phyloP scores from a whole-genome alignment of 23 tunicate genomes.

The Styela clava region DNA sequence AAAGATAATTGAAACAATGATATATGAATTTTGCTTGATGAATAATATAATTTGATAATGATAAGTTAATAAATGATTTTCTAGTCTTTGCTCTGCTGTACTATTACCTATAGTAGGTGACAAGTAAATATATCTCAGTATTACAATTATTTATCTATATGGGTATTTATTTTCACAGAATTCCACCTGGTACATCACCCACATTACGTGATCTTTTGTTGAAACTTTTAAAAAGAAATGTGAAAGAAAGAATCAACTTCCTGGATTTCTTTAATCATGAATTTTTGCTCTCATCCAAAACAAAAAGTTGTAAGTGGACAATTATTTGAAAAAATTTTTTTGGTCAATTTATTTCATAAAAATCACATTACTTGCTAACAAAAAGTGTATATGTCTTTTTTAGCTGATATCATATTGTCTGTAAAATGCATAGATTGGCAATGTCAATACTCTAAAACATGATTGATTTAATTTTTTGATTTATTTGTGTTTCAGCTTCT shows the following conservation, averaged over 20 bases:
- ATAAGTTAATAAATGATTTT: too few species aligned
- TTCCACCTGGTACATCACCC: constrained; percentile 73
- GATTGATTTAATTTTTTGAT: background rate
- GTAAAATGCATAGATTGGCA: too few species aligned
- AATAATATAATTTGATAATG: too few species aligned
- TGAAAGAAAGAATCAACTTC: constrained; percentile 54
- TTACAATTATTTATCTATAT: too few species aligned
- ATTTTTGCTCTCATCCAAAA: constrained; percentile 33
- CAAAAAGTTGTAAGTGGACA: constrained; percentile 10
- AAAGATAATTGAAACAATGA: too few species aligned
- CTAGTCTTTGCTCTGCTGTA: too few species aligned
- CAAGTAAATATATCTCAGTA: too few species aligned
- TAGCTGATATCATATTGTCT: too few species aligned
- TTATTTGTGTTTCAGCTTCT: constrained; percentile 38
- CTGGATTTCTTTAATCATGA: constrained; percentile 77
- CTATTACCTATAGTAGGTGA: too few species aligned
- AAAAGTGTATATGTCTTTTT: background rate
- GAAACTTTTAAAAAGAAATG: constrained; percentile 48
- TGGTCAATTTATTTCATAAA: background rate
- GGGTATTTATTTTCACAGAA: constrained; percentile 47
- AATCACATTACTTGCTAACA: background rate
- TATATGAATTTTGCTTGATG: too few species aligned
- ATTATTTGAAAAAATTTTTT: too few species aligned
- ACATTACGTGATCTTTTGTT: constrained; percentile 57
- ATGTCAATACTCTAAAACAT: too few species aligned